Conservation (phyloP, 2,888 invertebrate genomes). For the Dryomyza anilis region DNA sequence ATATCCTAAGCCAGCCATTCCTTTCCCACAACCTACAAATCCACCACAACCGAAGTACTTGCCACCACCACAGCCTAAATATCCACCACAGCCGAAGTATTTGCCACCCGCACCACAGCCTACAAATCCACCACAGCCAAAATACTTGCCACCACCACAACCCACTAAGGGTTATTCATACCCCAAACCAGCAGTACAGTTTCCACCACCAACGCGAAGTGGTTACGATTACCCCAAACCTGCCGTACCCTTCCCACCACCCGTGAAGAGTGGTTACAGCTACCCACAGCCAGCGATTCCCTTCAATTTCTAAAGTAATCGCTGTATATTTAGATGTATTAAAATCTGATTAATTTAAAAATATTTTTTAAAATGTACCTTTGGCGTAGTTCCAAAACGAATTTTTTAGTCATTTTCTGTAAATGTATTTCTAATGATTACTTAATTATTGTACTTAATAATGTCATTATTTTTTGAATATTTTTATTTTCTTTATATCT, state of each 20-base stretch:
- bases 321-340: slow-evolving; percentile 9
- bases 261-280: slow-evolving; percentile 43
- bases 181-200: slow-evolving; percentile 42
- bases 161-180: slow-evolving; percentile 37
- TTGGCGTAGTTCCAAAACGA: slow-evolving; percentile 40
- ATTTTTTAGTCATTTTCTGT: slow-evolving; percentile 53
- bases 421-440: slow-evolving; percentile 39
- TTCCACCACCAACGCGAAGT: slow-evolving; percentile 33
- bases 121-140: slow-evolving; percentile 26
- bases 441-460: background rate
- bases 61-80: slow-evolving; percentile 32
- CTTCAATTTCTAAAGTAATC: slow-evolving; percentile 42
- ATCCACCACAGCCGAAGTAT: slow-evolving; percentile 10
- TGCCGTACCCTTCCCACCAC: slow-evolving; percentile 36
- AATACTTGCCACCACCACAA: slow-evolving; percentile 35
- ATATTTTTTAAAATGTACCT: slow-evolving; percentile 44
- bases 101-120: background rate
- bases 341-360: slow-evolving; percentile 30
- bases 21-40: slow-evolving; percentile 29
- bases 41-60: slow-evolving; percentile 34
- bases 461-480: background rate
- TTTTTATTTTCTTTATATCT: no score
- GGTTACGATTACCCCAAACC: slow-evolving; percentile 44
- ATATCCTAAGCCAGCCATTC: slow-evolving; percentile 39
- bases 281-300: slow-evolving; percentile 48